These are phyloP conservation scores for Drosophila simulans DNA, from an alignment of 1,140 invertebrate species.

Conservation along the genomic window DNA sequence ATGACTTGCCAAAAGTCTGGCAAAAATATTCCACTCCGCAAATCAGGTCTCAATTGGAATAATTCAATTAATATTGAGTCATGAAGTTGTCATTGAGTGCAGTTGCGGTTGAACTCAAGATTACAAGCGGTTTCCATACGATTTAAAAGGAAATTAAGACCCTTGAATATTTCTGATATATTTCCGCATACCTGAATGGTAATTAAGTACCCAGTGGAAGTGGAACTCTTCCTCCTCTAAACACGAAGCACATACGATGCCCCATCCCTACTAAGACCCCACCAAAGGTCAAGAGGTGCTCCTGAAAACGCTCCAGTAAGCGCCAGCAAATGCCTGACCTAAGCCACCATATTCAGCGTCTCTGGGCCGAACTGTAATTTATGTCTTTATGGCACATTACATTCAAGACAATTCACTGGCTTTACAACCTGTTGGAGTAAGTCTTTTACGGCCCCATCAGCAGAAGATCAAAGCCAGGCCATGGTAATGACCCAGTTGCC, in stretches of 20 bases:
- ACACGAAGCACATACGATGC: not conserved
- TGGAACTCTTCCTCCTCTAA: too few relatives aligned
- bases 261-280: not conserved
- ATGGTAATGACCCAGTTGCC: slow-evolving; percentile 71
- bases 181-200: not conserved
- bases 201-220: too few relatives aligned
- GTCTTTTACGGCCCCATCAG: slow-evolving; percentile 49
- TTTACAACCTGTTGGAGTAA: slow-evolving; percentile 51
- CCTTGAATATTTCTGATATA: not conserved
- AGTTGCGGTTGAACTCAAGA: slow-evolving; percentile 2
- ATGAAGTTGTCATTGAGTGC: not conserved
- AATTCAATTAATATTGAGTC: slow-evolving; percentile 28
- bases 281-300: slow-evolving; percentile 26
- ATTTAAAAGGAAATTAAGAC: slow-evolving; percentile 1
- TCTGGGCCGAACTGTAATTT: slow-evolving; percentile 45
- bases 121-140: not conserved
- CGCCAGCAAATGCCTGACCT: slow-evolving; percentile 24
- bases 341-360: slow-evolving; percentile 22
- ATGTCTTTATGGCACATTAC: slow-evolving; percentile 52
- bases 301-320: slow-evolving; percentile 10
- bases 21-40: slow-evolving; percentile 25
- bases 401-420: slow-evolving; percentile 53
- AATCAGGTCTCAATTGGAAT: slow-evolving; percentile 31
- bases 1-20: slow-evolving; percentile 32
- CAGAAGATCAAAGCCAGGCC: slow-evolving; percentile 36